phyloP scores from a whole-genome alignment of 2,113 vertebrate species.

The Myotis lucifugus region DNA sequence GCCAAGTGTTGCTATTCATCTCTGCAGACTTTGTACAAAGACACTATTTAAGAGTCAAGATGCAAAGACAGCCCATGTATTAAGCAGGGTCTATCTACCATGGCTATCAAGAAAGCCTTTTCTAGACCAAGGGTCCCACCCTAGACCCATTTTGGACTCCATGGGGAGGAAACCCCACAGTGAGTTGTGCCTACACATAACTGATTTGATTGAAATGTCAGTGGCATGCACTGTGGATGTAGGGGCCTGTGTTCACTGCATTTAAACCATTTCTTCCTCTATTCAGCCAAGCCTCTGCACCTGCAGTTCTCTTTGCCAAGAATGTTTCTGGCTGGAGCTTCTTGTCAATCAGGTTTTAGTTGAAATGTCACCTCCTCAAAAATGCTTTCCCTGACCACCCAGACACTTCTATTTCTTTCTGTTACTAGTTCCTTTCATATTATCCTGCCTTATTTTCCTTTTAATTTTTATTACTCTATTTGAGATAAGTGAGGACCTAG shows the following conservation, averaged over 20 bases:
- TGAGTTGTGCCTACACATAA: not conserved
- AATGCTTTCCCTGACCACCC: not conserved
- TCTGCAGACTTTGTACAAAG: constrained; percentile 73
- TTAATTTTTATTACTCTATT: not conserved
- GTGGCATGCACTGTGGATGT: not conserved
- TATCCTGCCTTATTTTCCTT: not conserved
- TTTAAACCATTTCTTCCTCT: not conserved
- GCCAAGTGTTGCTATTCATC: constrained; percentile 76
- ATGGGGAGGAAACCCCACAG: not conserved
- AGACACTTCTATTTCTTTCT: not conserved
- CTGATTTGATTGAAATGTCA: not conserved
- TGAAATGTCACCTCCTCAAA: not conserved
- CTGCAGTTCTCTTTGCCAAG: not conserved
- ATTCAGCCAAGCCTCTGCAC: not conserved
- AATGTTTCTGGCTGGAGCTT: not conserved
- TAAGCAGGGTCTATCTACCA: not conserved
- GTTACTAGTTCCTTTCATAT: not conserved
- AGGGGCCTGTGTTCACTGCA: not conserved
- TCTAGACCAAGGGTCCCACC: not conserved
- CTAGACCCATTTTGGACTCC: not conserved
- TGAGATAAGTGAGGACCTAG: not conserved
- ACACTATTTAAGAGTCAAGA: constrained; percentile 72
- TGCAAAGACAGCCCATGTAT: constrained; percentile 54
- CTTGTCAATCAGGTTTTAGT: not conserved
- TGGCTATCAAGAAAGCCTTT: not conserved